Conservation (phyloP, 2,797 vertebrate genomes). For the Euphonia xanthogaster region DNA sequence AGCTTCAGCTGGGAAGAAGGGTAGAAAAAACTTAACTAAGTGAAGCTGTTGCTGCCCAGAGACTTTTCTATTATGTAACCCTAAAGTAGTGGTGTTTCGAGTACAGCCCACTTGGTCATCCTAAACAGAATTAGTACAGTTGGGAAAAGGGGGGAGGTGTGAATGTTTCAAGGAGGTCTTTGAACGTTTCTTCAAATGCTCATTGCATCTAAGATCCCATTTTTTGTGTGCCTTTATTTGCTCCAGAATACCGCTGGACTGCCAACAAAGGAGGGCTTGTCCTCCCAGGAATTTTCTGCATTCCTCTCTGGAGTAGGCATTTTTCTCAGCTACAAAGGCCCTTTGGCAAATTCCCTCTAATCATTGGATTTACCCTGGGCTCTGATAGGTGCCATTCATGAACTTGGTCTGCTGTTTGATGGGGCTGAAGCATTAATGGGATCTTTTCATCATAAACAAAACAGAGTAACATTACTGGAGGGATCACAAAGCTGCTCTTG, state of each 20-base stretch:
- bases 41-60: slow-evolving; percentile 49
- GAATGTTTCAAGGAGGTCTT: slow-evolving; percentile 79
- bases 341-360: slow-evolving; percentile 94
- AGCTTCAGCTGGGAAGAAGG: slow-evolving; percentile 61
- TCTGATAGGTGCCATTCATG: slow-evolving; percentile 94
- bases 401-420: slow-evolving; percentile 82
- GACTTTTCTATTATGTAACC: slow-evolving; percentile 57
- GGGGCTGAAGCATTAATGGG: slow-evolving; percentile 79
- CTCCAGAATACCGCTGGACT: slow-evolving; percentile 84
- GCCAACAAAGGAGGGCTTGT: slow-evolving; percentile 94
- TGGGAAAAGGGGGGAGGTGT: slow-evolving; percentile 54
- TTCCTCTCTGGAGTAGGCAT: slow-evolving; percentile 93
- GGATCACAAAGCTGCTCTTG: slow-evolving; percentile 82
- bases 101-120: slow-evolving; percentile 48
- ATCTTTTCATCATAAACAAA: slow-evolving; percentile 85
- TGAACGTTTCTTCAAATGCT: slow-evolving; percentile 88
- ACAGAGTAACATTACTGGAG: slow-evolving; percentile 79
- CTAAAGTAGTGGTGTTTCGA: slow-evolving; percentile 53
- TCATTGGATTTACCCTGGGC: slow-evolving; percentile 88
- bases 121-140: slow-evolving; percentile 70
- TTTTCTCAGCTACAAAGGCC: slow-evolving; percentile 94
- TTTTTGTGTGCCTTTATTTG: slow-evolving; percentile 92
- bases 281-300: slow-evolving; percentile 95
- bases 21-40: slow-evolving; percentile 49
- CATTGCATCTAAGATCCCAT: slow-evolving; percentile 79